Conservation (phyloP, 23 tunicate genomes). For the Diplosoma virens region DNA sequence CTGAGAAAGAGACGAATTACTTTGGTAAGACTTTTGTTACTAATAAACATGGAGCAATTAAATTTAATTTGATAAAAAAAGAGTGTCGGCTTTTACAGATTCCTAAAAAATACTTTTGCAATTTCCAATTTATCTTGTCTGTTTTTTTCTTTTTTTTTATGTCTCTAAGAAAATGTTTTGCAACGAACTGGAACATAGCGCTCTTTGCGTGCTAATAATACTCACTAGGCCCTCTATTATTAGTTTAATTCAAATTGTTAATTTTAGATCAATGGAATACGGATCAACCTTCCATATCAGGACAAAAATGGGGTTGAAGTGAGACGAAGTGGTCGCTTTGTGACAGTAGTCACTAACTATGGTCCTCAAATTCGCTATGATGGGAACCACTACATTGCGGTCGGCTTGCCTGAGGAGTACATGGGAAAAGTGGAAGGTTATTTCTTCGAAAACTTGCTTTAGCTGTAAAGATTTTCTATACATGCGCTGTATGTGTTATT, state of each 20-base stretch:
- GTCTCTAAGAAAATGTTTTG: no score
- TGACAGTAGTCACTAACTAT: conserved; percentile 28
- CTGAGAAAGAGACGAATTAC: conserved; percentile 33
- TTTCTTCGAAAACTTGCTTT: not conserved
- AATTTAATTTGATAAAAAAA: not conserved
- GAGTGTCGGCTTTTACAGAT: no score
- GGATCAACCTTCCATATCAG: conserved; percentile 55
- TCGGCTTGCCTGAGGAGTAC: conserved; percentile 59
- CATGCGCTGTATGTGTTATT: no score
- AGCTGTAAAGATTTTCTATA: no score
- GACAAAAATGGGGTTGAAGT: conserved; percentile 28
- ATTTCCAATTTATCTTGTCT: no score
- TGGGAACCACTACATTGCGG: conserved; percentile 70
- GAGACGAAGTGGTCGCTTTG: conserved; percentile 53
- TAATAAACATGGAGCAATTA: not conserved
- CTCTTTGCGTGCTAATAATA: no score
- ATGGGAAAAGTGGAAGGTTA: conserved; percentile 50
- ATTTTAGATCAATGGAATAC: conserved; percentile 63
- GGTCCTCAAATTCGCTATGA: conserved; percentile 56
- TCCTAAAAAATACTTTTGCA: no score
- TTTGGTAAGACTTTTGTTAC: conserved; percentile 37
- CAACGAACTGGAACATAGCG: no score
- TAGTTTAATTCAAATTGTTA: no score
- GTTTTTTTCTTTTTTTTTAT: no score
- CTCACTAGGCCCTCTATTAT: no score